A percentile compares a stretch with the other conserved stretches of the same genome.
phyloP scores from a whole-genome alignment of 2,797 vertebrate species.

The Peromyscus aztecus region DNA sequence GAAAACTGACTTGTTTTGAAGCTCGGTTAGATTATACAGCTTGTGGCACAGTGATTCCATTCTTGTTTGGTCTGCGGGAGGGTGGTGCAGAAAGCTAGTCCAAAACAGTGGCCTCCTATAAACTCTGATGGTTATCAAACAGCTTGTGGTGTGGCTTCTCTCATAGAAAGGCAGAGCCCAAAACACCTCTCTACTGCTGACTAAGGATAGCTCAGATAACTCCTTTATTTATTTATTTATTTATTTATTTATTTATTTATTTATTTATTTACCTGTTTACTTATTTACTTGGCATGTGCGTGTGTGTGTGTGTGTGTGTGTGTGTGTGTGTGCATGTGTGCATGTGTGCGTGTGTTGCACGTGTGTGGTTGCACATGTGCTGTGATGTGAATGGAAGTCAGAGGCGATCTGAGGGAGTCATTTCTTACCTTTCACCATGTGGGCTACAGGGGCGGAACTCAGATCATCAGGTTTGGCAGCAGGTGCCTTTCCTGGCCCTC shows the following conservation, averaged over 20 bases:
- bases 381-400: neutral
- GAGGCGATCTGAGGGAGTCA: neutral
- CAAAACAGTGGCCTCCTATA: neutral
- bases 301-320: neutral
- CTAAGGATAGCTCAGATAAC: conserved; percentile 2
- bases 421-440: neutral
- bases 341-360: neutral
- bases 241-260: neutral
- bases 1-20: neutral
- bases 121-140: neutral
- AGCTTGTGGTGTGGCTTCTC: neutral
- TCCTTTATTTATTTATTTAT: neutral
- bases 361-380: too few relatives aligned
- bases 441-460: neutral
- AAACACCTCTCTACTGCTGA: conserved; percentile 2
- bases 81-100: neutral
- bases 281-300: neutral
- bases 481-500: neutral
- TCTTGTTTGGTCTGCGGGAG: neutral
- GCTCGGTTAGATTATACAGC: neutral
- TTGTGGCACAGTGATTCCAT: neutral
- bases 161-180: conserved; percentile 6
- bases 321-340: neutral
- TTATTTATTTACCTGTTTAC: neutral
- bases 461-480: neutral